These are phyloP conservation scores for Drosophila nigricruria DNA, from an alignment of 2,888 invertebrate species.

Conservation along the genomic window DNA sequence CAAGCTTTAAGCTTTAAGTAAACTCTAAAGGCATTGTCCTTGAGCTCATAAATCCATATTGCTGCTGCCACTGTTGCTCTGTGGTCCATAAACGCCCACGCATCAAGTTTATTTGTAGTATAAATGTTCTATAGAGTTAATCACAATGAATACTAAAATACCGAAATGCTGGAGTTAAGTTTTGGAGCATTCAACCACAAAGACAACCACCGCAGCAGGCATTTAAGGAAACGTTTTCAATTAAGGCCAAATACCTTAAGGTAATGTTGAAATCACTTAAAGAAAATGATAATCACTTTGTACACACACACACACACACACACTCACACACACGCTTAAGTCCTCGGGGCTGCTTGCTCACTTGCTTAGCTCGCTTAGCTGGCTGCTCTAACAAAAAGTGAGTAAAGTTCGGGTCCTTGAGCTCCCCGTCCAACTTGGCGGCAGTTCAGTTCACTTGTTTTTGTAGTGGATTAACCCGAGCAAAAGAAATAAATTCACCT, in stretches of 20 bases:
- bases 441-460: constrained; percentile 62
- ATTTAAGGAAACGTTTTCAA: constrained; percentile 75
- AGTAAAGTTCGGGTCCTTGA: constrained; percentile 30
- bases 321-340: constrained; percentile 43
- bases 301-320: constrained; percentile 50
- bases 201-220: constrained; percentile 47
- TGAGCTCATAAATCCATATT: constrained; percentile 17
- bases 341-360: constrained; percentile 71
- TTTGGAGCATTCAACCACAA: constrained; percentile 64
- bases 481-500: constrained; percentile 78
- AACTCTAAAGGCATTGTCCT: constrained; percentile 3
- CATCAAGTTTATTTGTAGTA: constrained; percentile 45
- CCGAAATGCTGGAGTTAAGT: constrained; percentile 23
- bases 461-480: constrained; percentile 76
- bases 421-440: constrained; percentile 24
- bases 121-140: constrained; percentile 58
- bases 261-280: constrained; percentile 82
- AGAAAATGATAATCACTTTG: constrained; percentile 79
- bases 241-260: constrained; percentile 74
- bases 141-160: constrained; percentile 46
- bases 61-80: neutral
- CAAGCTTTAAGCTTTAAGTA: neutral
- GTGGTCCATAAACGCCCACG: constrained; percentile 13
- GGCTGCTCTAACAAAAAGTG: constrained; percentile 21
- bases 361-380: constrained; percentile 53